Evolutionary conservation across 35 echinoderm and acorn worm genomes (phyloP), one percentile per base, ranked within the genome.

Genomic region (Lytechinus variegatus): DNA sequence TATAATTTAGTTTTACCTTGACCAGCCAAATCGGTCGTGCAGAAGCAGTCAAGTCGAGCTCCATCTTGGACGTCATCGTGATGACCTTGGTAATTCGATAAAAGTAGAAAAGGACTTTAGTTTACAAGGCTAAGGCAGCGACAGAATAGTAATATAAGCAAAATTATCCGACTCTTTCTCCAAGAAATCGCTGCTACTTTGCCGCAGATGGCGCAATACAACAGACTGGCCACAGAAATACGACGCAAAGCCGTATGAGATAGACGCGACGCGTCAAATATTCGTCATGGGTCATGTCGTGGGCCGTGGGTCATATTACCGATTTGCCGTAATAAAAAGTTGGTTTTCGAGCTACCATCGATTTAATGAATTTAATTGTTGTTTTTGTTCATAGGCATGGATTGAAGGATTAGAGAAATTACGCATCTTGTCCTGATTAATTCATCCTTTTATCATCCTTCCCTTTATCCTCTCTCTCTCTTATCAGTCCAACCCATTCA

Each of bases 1-100:
- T 44, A 1, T 44, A 44, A 44, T 44, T 44, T 44, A 1, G 0
- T 1, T 44, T 90, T 90, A 90, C 88, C 88, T 90, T 90, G 29
- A 90, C 88, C 88, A 90, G 88, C 88, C 88, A 90, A 13, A 90
- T 90, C 52, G 88, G 88, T 19, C 88, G 28, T 8, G 88, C 28
- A 52, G 88, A 90, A 52, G 88, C 88, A 19, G 28, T 90, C 28
- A 90, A 54, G 52, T 90, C 88, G 88, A 90, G 88, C 10, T 90
- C 88, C 88, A 90, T 52, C 52, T 90, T 90, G 14, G 88, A 90
- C 9, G 88, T 54, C 88, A 90, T 90, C 2, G 10, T 52, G 16
- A 7, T 27, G 87, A 52, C 87, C 57, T 60, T 60, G 57, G 57
- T 12, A 60, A 60, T 79, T 71, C 5, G 61, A 71, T 71, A 19